phyloP scores from a whole-genome alignment of 2,113 vertebrate genomes.

The Apus apus region DNA sequence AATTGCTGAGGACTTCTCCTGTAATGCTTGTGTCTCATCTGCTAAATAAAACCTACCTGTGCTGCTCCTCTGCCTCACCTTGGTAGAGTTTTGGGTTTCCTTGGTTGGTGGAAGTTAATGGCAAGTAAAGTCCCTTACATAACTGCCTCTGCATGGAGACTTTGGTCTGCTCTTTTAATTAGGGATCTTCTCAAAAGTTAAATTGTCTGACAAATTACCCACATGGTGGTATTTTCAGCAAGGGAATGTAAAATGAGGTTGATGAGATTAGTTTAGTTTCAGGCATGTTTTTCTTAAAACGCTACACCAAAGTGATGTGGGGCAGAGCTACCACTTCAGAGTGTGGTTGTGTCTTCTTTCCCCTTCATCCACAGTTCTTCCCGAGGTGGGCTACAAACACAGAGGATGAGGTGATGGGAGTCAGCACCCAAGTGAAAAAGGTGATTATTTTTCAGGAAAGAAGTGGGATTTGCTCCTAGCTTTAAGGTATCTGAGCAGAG shows the following conservation, averaged over 20 bases:
- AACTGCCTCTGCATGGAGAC: slow-evolving; percentile 5
- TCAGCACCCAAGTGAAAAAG: neutral
- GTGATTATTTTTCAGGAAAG: neutral
- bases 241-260: neutral
- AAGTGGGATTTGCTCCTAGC: neutral
- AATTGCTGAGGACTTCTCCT: neutral
- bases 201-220: slow-evolving; percentile 5
- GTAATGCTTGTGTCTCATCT: neutral
- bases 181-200: slow-evolving; percentile 39
- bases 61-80: neutral
- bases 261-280: neutral
- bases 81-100: neutral
- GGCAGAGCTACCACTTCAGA: accelerated
- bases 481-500: neutral
- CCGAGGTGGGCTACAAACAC: neutral
- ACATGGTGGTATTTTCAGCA: neutral
- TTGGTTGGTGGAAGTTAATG: neutral
- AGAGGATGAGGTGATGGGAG: neutral
- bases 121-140: slow-evolving; percentile 4
- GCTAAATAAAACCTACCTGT: neutral
- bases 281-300: neutral
- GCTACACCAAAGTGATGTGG: neutral
- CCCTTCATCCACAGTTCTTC: accelerated
- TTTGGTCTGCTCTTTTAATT: slow-evolving; percentile 2
- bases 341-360: accelerated